A percentile compares a stretch with the other conserved stretches of the same genome.
These are phyloP conservation scores for Solea senegalensis DNA, from an alignment of 2,113 vertebrate genomes.

Conservation along the genomic window DNA sequence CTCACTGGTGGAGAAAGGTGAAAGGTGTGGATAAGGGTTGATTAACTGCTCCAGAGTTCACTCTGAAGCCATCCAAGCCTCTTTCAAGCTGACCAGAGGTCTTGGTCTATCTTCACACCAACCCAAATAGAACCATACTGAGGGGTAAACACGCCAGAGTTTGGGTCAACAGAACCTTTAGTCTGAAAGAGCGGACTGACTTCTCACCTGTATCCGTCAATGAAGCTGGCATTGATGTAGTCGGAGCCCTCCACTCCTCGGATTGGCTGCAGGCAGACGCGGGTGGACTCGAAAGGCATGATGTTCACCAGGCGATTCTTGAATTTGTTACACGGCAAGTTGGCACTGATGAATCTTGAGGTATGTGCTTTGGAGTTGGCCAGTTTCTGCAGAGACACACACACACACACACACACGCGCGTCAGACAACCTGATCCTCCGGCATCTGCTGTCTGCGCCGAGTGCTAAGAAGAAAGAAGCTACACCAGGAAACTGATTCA, in stretches of 20 bases:
- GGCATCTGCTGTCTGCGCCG: not conserved
- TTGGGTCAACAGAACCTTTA: too few relatives aligned
- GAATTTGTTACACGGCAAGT: slow-evolving; percentile 97
- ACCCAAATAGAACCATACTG: too few relatives aligned
- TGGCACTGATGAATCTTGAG: slow-evolving; percentile 96
- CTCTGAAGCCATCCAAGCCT: too few relatives aligned
- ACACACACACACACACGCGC: not conserved
- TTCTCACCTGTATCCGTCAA: slow-evolving; percentile 93
- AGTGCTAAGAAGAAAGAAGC: slow-evolving; percentile 1
- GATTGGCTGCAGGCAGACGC: slow-evolving; percentile 94
- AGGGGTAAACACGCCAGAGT: too few relatives aligned
- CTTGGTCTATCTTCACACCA: too few relatives aligned
- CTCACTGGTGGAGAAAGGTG: too few relatives aligned
- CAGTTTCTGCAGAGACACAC: slow-evolving; percentile 87
- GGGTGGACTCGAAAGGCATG: slow-evolving; percentile 94
- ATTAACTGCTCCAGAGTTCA: too few relatives aligned
- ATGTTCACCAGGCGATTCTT: slow-evolving; percentile 98
- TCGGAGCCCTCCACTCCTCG: slow-evolving; percentile 95
- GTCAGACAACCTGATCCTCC: not conserved
- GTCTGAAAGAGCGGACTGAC: not conserved
- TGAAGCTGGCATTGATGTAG: slow-evolving; percentile 97
- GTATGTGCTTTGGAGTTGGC: slow-evolving; percentile 94
- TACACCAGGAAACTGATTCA: not conserved
- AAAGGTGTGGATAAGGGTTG: too few relatives aligned
- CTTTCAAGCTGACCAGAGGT: too few relatives aligned